Percentiles rank a stretch among this genome's conserved stretches.
Evolutionary conservation across 2,113 vertebrate species (phyloP).

Genomic region (Chascanopsetta lugubris): DNA sequence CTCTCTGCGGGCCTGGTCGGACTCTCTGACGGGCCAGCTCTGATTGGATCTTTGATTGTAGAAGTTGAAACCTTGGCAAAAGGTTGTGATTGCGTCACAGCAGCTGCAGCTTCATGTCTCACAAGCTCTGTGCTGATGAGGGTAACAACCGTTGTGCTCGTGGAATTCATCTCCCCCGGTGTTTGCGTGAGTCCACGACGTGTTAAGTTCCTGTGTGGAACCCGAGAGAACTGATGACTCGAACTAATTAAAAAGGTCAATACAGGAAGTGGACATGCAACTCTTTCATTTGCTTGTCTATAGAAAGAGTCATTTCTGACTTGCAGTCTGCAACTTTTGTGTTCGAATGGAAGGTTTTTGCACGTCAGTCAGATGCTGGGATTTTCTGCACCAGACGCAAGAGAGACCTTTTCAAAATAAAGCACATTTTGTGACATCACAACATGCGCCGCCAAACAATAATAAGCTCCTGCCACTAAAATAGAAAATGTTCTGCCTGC

Average conservation of each 20-base stretch:
- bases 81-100: background rate
- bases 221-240: too few relatives aligned
- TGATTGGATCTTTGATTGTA: too few relatives aligned
- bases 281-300: slow-evolving; percentile 1
- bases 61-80: background rate
- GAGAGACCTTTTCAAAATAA: slow-evolving; percentile 6
- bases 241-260: background rate
- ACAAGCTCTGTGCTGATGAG: too few relatives aligned
- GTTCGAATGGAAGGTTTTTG: background rate
- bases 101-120: background rate
- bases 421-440: background rate
- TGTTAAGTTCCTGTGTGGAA: too few relatives aligned
- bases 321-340: background rate
- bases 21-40: too few relatives aligned
- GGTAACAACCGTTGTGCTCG: too few relatives aligned
- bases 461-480: background rate
- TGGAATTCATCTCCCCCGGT: too few relatives aligned
- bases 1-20: too few relatives aligned
- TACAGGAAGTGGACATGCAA: background rate
- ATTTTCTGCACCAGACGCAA: background rate
- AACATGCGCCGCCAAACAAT: background rate
- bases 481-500: slow-evolving; percentile 2
- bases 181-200: too few relatives aligned
- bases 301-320: background rate
- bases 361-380: too few relatives aligned